These are phyloP conservation scores for Gallinago stenura DNA, from an alignment of 2,797 vertebrate species.

Conservation along the genomic window DNA sequence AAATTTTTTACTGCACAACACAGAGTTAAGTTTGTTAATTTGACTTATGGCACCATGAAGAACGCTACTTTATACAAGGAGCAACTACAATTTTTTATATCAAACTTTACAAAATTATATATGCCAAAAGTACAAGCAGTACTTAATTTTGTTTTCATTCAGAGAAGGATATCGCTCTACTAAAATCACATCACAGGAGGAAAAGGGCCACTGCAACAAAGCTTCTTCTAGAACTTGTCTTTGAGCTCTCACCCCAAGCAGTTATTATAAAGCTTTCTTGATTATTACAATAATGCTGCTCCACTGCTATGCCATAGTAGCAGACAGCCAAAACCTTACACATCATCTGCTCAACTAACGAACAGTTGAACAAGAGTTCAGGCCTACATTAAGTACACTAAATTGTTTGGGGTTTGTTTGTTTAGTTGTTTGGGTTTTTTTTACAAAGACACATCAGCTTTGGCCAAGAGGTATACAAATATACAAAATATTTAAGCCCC, in stretches of 20 bases:
- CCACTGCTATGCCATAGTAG: accelerated
- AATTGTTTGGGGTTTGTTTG: background rate
- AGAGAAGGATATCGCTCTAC: background rate
- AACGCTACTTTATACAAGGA: background rate
- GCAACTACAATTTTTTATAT: background rate
- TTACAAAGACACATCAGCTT: background rate
- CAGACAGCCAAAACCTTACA: background rate
- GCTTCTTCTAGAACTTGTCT: background rate
- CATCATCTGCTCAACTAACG: background rate
- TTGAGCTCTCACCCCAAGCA: background rate
- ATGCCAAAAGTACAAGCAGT: background rate
- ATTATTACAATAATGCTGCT: background rate
- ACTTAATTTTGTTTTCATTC: background rate
- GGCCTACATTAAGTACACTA: background rate
- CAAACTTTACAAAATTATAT: background rate
- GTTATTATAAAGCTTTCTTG: background rate
- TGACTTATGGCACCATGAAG: background rate
- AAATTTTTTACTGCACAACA: background rate
- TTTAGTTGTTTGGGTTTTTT: too few relatives aligned
- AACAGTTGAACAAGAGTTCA: background rate
- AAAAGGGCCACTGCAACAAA: background rate
- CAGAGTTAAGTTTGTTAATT: background rate
- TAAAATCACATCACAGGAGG: background rate
- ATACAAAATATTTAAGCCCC: background rate
- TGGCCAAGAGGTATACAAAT: background rate